phyloP scores from a whole-genome alignment of 2,113 vertebrate species.

The Salvelinus namaycush region DNA sequence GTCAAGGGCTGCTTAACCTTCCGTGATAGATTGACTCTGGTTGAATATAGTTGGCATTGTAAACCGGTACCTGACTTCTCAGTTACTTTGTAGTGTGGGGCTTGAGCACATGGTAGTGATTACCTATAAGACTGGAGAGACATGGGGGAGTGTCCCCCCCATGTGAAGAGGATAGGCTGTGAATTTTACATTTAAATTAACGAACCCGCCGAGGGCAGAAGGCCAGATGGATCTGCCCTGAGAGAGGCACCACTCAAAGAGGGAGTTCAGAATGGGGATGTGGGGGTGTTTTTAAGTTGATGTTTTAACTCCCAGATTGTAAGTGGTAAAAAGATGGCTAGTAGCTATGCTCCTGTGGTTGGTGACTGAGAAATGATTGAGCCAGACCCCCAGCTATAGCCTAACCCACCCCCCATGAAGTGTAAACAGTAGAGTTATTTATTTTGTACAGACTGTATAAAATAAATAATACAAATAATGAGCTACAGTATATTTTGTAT shows the following conservation, averaged over 20 bases:
- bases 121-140: constrained; percentile 44
- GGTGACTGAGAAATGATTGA: not conserved
- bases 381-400: not conserved
- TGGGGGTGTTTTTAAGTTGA: no score
- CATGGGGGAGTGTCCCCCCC: constrained; percentile 34
- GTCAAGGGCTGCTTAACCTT: not conserved
- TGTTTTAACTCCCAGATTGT: no score
- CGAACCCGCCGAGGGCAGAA: not conserved
- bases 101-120: constrained; percentile 70
- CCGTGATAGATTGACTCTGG: not conserved
- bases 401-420: not conserved
- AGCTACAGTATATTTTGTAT: no score
- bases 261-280: no score
- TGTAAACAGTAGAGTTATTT: no score
- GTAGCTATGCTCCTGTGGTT: no score
- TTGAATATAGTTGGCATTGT: not conserved
- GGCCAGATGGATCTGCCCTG: no score
- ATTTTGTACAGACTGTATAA: no score
- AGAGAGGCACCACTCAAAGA: no score
- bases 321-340: no score
- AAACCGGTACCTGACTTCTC: constrained; percentile 19
- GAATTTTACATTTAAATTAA: not conserved
- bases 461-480: no score
- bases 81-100: constrained; percentile 52
- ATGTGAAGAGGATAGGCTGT: constrained; percentile 17